Evolutionary conservation across 1,140 invertebrate species (phyloP), one percentile per base, ranked within the genome.

Genomic region (Hyles euphorbiae): DNA sequence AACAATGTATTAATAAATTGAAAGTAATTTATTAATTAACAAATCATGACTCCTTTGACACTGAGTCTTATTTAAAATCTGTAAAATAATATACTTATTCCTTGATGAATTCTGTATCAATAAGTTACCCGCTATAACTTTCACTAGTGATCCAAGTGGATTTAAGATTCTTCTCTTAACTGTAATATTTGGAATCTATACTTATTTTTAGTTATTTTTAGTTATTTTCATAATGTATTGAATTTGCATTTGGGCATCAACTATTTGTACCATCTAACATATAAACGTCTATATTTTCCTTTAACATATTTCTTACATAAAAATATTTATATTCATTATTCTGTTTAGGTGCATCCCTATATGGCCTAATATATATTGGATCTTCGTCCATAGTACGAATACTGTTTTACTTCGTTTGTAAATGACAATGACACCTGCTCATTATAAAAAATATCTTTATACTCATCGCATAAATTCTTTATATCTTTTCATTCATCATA

Each of bases 371-470:
- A 33, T 36, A 60, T 5, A 60, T 60, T 3, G 58, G 58, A 7
- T 60, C 52, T 60, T 60, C 58, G 22, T 53, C 53, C 4, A 11
- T 22, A 7, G 51, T 60, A 5, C 51, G 22, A 22, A 60, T 60
- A 2, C 47, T 60, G 58, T 47, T 60, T 60, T 40, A 60, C 52
- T 40, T 53, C 3, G 46, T 69, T 68, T 11, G 67, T 65, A 45
- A 72, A 68, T 6, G 51, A 48, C 9, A 60, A 43, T 0, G 72
- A 69, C 56, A 74, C 48, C 43, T 67, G 11, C 12, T 74, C 63
- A 11, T 51, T 67, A 44, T 72, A 62, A 49, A 74, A 72, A 10
- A 76, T 70, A 49, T 72, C 73, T 49, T 56, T 66, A 59, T 71
- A 72, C 52, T 69, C 66, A 1, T 46, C 44, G 53, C 67, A 74